Evolutionary conservation across 2,888 invertebrate genomes (phyloP), one percentile per base, ranked within the genome.

Genomic region (Odontothrips loti): DNA sequence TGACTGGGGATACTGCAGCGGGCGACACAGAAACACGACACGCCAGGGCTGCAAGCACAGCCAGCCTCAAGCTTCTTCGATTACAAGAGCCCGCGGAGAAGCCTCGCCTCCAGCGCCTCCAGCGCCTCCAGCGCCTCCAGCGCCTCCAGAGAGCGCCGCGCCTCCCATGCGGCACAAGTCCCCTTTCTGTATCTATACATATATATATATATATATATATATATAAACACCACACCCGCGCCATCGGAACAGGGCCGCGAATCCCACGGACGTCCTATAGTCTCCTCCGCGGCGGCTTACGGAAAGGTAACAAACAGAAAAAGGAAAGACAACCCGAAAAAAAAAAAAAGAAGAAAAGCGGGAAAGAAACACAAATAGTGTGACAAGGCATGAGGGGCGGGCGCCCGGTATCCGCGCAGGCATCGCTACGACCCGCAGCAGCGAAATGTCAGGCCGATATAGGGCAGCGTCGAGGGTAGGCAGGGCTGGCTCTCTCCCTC

Each of bases 191-290:
- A n/a, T n/a, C n/a, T n/a, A n/a, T n/a, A n/a, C n/a, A n/a, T n/a
- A n/a, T n/a, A n/a, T n/a, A n/a, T n/a, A n/a, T n/a, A n/a, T n/a
- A n/a, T n/a, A n/a, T n/a, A n/a, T n/a, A n/a, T n/a, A n/a, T n/a
- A n/a, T n/a, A n/a, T n/a, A n/a, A n/a, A n/a, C n/a, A n/a, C n/a
- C n/a, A n/a, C n/a, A n/a, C 47, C 75, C 80, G 48, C 34, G 75
- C 11, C 47, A 48, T 68, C 68, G 47, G 48, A 75, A 89, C 80
- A 89, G 51, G 51, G 8, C 15, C 15, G 17, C 51, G 17, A 51
- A 51, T 51, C 51, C 12, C 51, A 6, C 15, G 17, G 9, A 51
- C n/a, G n/a, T n/a, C n/a, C n/a, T n/a, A n/a, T n/a, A n/a, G n/a
- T n/a, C n/a, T n/a, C n/a, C 51, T 12, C 51, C 51, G 1, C 51